A percentile compares a stretch with the other conserved stretches of the same genome.
Evolutionary conservation across 2,113 vertebrate species (phyloP).

Genomic region (Sinocyclocheilus anshuiensis): DNA sequence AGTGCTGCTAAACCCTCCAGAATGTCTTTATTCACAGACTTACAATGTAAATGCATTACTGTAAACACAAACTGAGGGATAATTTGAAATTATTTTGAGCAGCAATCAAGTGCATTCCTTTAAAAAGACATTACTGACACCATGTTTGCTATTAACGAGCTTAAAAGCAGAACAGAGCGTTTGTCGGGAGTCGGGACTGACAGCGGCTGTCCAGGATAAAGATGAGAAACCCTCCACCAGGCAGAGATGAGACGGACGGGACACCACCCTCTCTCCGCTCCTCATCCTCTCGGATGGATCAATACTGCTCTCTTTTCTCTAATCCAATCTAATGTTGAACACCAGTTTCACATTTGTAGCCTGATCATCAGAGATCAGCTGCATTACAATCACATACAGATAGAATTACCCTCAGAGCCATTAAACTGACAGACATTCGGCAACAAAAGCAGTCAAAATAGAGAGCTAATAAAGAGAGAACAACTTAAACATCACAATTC

Average conservation of each 20-base stretch:
- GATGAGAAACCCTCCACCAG: slow-evolving; percentile 6
- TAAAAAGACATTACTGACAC: not conserved
- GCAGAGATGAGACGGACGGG: not conserved
- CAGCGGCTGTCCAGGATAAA: not conserved
- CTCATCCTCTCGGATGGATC: not conserved
- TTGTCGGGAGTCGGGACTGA: not conserved
- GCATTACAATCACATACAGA: not conserved
- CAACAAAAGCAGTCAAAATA: not conserved
- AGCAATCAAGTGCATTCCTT: not conserved
- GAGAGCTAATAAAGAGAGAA: not conserved
- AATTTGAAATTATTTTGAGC: not conserved
- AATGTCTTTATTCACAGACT: not conserved
- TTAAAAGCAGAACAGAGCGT: slow-evolving; percentile 12
- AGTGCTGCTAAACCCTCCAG: not conserved
- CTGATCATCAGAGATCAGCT: slow-evolving; percentile 16
- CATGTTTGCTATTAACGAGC: not conserved
- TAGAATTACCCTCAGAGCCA: not conserved
- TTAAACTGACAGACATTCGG: not conserved
- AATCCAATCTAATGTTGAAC: slow-evolving; percentile 16
- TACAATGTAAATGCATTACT: not conserved
- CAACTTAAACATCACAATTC: not conserved
- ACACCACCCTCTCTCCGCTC: not conserved
- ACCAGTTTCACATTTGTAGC: not conserved
- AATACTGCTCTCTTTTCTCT: not conserved
- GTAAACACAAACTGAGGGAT: not conserved